These are phyloP conservation scores for Gymnocephalus cernua DNA, from an alignment of 2,113 vertebrate species.

Conservation along the genomic window DNA sequence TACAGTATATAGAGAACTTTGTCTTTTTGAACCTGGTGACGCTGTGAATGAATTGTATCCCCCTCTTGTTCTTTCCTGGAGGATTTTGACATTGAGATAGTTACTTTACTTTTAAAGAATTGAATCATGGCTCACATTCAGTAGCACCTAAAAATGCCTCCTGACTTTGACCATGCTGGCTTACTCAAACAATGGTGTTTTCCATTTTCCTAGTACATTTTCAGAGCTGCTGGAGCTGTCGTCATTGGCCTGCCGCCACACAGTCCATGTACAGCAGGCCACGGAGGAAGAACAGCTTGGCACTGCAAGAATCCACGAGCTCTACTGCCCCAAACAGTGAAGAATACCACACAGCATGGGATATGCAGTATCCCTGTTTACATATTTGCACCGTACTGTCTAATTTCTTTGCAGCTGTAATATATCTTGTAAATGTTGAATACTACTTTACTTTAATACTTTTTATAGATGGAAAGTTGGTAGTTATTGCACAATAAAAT, in stretches of 20 bases:
- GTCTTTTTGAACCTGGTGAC: no score
- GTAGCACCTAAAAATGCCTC: not conserved
- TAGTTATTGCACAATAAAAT: conserved; percentile 32
- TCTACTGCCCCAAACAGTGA: conserved; percentile 69
- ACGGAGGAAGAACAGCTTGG: conserved; percentile 79
- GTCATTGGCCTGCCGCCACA: conserved; percentile 82
- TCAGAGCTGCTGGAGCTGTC: conserved; percentile 83
- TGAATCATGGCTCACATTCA: not conserved
- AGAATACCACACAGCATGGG: not conserved
- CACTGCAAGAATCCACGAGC: conserved; percentile 46
- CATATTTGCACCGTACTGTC: not conserved
- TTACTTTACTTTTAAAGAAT: not conserved
- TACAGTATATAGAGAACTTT: no score
- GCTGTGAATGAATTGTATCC: no score
- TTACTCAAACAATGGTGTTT: not conserved
- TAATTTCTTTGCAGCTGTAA: conserved; percentile 28
- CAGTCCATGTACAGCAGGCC: conserved; percentile 74
- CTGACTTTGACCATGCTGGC: not conserved
- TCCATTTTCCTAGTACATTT: conserved; percentile 51
- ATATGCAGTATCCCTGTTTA: not conserved
- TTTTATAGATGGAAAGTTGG: not conserved
- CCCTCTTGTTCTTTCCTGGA: no score
- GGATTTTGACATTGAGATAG: no score
- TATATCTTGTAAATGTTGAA: conserved; percentile 16
- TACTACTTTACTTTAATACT: conserved; percentile 3